A percentile compares a stretch with the other conserved stretches of the same genome.
phyloP scores from a whole-genome alignment of 2,888 invertebrate genomes.

The Cantharis rufa region DNA sequence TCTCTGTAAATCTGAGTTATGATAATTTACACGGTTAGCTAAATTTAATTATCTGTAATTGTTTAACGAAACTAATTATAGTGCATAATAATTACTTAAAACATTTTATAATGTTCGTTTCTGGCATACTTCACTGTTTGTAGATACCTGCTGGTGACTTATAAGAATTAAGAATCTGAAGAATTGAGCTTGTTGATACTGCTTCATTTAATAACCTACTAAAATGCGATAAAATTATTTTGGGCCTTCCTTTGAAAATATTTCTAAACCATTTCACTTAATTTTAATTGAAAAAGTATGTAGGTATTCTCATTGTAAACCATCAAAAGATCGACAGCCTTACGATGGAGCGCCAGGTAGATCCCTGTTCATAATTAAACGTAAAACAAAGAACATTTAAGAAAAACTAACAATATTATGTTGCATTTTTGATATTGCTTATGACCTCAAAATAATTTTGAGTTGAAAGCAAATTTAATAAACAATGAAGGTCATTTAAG shows the following conservation, averaged over 20 bases:
- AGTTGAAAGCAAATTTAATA: neutral
- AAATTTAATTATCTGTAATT: neutral
- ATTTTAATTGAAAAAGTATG: neutral
- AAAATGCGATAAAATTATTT: neutral
- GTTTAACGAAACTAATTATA: neutral
- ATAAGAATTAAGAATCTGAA: neutral
- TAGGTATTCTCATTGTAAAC: neutral
- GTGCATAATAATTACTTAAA: neutral
- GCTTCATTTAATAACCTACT: neutral
- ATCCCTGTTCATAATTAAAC: neutral
- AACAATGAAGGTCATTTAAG: neutral
- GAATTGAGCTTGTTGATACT: neutral
- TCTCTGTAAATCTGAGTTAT: neutral
- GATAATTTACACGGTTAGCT: neutral
- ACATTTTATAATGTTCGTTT: neutral
- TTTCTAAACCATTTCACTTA: neutral
- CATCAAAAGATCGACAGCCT: neutral
- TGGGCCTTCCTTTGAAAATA: neutral
- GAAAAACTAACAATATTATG: neutral
- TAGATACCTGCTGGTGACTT: neutral
- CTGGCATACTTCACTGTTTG: neutral
- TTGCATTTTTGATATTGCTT: neutral
- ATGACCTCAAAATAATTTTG: neutral
- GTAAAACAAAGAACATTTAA: neutral
- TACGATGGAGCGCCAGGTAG: too few species aligned